Base-by-base conservation (phyloP, 2,797 vertebrate species). In the Centroberyx gerrardi region DNA sequence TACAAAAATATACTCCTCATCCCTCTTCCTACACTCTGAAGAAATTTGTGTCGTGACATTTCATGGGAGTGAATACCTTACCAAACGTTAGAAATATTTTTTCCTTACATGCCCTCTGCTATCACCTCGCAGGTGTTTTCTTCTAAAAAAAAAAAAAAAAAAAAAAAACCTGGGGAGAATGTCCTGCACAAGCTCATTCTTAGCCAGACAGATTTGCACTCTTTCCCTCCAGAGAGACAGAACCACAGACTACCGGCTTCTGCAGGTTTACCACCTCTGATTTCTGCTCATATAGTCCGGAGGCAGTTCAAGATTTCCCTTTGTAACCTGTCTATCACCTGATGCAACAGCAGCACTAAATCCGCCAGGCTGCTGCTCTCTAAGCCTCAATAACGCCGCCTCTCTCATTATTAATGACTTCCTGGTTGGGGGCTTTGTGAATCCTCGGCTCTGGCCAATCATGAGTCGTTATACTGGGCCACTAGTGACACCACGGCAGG, bases 401-500 rank as follows among this genome's bases (percentile, higher is more conserved):
- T 33, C 42, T 66, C 36, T 70, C 29, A 64, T 75, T 73, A 74
- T 80, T 68, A 64, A 80, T 80, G 67, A 68, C 38, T 68, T 71
- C 65, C 55, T 62, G 44, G 9, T 56, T 14, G 46, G 69, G 59
- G 40, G 49, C 2, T 58, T 52, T 28, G 51, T 36, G 6, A 71
- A 42, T 84, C 80, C 4, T 15, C 42, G 6, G 38, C 61, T 63
- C 1, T 12, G 1, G 31, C 46, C 33, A 59, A 46, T 74, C 68
- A 67, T 90, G 87, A 92, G 65, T 81, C 88, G n/a, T 90, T 87
- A 69, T 86, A 86, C 61, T 92, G 87, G 53, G 90, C 86, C 80
- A 92, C 92, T 2, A 92, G 80, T 27, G 90, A 92, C 18, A 93
- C 72, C 10, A 84, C 72, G 0, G 76, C 86, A 2, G 91, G 90